These are phyloP conservation scores for Pomatorhinus ruficollis DNA, from an alignment of 2,113 vertebrate species.

Conservation along the genomic window DNA sequence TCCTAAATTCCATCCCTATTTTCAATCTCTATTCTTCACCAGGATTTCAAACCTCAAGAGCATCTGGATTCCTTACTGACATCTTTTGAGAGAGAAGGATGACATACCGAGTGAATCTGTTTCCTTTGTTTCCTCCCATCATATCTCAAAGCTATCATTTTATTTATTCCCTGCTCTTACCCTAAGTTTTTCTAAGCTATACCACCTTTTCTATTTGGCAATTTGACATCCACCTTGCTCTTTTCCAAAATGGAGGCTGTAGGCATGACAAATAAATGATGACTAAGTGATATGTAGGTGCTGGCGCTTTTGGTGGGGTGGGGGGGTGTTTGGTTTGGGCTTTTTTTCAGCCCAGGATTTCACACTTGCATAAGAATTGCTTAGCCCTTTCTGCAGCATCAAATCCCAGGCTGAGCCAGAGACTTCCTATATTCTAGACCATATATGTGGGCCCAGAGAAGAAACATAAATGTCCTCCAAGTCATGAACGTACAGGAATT, in stretches of 20 bases:
- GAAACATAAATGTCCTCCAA: not conserved
- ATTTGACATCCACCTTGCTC: not conserved
- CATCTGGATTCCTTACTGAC: not conserved
- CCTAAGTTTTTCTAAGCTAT: not conserved
- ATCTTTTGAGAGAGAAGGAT: not conserved
- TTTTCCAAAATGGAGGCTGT: not conserved
- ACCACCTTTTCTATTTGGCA: not conserved
- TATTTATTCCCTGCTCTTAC: not conserved
- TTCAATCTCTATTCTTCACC: not conserved
- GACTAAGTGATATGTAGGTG: not conserved
- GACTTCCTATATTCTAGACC: not conserved
- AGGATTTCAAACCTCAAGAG: not conserved
- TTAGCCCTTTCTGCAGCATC: not conserved
- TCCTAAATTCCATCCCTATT: not conserved
- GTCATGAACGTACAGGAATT: accelerated
- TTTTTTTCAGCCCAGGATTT: not conserved
- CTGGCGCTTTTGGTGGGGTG: accelerated
- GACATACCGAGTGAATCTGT: not conserved
- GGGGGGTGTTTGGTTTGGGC: accelerated
- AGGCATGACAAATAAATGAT: not conserved
- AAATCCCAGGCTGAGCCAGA: not conserved
- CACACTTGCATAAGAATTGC: not conserved
- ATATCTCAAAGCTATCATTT: not conserved
- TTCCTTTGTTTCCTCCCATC: not conserved
- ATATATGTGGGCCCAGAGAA: not conserved